Evolutionary conservation across 2,888 invertebrate species (phyloP).

Genomic region (Parthenolecanium corni): DNA sequence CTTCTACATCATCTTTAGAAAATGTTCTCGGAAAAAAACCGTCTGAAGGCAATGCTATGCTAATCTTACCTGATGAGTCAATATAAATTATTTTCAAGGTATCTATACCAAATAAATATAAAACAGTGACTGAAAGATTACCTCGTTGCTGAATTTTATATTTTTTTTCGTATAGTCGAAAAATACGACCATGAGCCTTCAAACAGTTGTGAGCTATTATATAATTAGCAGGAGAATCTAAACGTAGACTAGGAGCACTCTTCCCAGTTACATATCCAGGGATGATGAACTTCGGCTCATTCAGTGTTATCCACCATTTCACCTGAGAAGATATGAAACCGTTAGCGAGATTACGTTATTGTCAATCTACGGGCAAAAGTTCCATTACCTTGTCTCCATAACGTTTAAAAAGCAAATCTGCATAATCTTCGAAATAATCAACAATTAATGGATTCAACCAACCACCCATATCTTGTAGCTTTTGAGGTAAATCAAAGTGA

Average conservation of each 20-base stretch:
- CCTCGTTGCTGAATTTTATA: constrained; percentile 46
- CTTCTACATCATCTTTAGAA: no score
- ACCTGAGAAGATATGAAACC: constrained; percentile 35
- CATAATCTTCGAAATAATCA: constrained; percentile 52
- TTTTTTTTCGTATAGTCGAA: constrained; percentile 48
- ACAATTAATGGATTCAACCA: constrained; percentile 55
- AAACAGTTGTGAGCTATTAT: constrained; percentile 51
- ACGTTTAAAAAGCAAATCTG: constrained; percentile 43
- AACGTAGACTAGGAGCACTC: constrained; percentile 35
- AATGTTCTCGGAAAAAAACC: no score
- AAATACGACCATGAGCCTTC: constrained; percentile 53
- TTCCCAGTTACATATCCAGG: constrained; percentile 33
- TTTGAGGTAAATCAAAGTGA: constrained; percentile 58
- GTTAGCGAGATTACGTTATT: background rate
- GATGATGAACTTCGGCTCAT: constrained; percentile 44
- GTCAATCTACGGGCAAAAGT: no score
- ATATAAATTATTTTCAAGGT: background rate
- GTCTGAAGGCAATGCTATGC: background rate
- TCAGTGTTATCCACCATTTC: constrained; percentile 54
- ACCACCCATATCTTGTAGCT: constrained; percentile 54
- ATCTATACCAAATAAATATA: background rate
- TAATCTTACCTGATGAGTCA: background rate
- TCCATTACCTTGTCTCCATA: constrained; percentile 45
- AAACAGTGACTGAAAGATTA: constrained; percentile 33
- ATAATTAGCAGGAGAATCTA: constrained; percentile 47